phyloP scores from a whole-genome alignment of 2,113 vertebrate genomes.

The Nothoprocta perdicaria region DNA sequence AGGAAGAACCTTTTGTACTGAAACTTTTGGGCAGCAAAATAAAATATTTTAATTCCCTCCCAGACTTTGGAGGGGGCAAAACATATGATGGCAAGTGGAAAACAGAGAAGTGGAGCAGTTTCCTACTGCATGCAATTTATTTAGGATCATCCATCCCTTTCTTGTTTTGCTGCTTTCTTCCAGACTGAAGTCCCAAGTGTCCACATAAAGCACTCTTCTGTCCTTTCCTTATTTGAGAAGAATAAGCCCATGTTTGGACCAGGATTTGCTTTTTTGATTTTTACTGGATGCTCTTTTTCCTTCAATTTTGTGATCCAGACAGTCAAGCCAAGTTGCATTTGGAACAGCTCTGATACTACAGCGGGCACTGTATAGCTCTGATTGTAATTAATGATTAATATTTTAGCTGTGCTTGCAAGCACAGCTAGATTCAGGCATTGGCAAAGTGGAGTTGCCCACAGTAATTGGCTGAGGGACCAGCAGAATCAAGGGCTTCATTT shows the following conservation, averaged over 20 bases:
- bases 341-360: background rate
- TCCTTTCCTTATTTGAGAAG: background rate
- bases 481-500: background rate
- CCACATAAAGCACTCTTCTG: background rate
- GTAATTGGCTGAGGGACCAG: background rate
- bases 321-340: background rate
- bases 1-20: background rate
- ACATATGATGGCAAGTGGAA: background rate
- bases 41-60: background rate
- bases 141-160: background rate
- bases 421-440: background rate
- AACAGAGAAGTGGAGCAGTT: background rate
- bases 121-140: background rate
- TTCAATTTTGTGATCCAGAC: background rate
- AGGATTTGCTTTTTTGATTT: background rate
- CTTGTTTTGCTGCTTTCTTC: background rate
- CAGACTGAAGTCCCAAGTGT: slow-evolving; percentile 12
- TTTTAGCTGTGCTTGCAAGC: slow-evolving; percentile 23
- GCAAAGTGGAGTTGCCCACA: background rate
- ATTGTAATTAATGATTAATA: background rate
- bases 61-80: background rate
- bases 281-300: background rate
- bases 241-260: slow-evolving; percentile 17
- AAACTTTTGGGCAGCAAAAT: background rate
- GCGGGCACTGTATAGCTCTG: background rate